Evolutionary conservation across 1,140 invertebrate genomes (phyloP).

Genomic region (Homalodisca vitripennis): DNA sequence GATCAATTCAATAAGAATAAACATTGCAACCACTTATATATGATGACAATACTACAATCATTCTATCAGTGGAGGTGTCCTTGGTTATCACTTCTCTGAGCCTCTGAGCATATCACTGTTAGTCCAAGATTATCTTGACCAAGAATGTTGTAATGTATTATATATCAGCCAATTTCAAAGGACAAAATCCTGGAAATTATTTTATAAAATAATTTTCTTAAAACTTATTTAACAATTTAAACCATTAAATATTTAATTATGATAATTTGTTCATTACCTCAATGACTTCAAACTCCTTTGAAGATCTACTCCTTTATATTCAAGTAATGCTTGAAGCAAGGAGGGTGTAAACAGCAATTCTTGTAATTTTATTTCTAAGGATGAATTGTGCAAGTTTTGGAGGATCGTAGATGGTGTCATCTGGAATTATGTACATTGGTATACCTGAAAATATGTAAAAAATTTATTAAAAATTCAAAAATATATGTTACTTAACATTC

Average conservation of each 20-base stretch:
- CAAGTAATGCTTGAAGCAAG: slow-evolving; percentile 40
- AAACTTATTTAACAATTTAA: neutral
- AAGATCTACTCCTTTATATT: slow-evolving; percentile 36
- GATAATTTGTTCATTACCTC: slow-evolving; percentile 34
- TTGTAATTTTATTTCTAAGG: slow-evolving; percentile 38
- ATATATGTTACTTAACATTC: too few relatives aligned
- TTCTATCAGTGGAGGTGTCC: too few relatives aligned
- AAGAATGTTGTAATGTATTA: neutral
- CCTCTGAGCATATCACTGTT: too few relatives aligned
- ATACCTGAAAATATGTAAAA: slow-evolving; percentile 35
- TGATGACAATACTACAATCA: too few relatives aligned
- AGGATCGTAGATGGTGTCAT: slow-evolving; percentile 43
- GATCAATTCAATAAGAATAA: too few relatives aligned
- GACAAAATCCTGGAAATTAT: neutral
- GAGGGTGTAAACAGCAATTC: slow-evolving; percentile 44
- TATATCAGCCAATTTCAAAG: neutral
- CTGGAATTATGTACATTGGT: slow-evolving; percentile 43
- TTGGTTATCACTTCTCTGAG: too few relatives aligned
- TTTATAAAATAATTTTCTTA: neutral
- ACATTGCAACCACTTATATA: too few relatives aligned
- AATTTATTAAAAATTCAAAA: too few relatives aligned
- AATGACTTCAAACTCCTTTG: slow-evolving; percentile 36
- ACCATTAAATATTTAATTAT: neutral
- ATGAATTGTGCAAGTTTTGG: slow-evolving; percentile 37
- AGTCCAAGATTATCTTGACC: neutral